These are phyloP conservation scores for Ephialtes manifestator DNA, from an alignment of 2,888 invertebrate genomes.

Conservation along the genomic window DNA sequence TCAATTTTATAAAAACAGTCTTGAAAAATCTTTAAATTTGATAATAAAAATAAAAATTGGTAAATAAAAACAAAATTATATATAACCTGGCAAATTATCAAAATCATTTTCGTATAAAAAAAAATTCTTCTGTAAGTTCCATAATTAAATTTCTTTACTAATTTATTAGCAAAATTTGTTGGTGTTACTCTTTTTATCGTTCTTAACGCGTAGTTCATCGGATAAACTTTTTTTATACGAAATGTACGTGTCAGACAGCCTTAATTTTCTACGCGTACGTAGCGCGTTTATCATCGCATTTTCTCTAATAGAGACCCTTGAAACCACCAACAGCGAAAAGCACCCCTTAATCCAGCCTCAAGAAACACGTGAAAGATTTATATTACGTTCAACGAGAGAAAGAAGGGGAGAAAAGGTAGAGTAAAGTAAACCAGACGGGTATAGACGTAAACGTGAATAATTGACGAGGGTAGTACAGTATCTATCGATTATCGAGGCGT, in stretches of 20 bases:
- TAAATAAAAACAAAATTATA: too few relatives aligned
- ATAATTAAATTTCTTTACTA: not conserved
- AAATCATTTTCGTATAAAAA: too few relatives aligned
- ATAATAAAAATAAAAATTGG: too few relatives aligned
- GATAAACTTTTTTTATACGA: not conserved
- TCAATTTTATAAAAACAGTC: too few relatives aligned
- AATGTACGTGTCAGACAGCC: not conserved
- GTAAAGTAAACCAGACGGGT: slow-evolving; percentile 43
- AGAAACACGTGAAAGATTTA: slow-evolving; percentile 12
- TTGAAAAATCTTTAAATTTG: too few relatives aligned
- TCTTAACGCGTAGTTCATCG: not conserved
- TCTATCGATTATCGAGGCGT: slow-evolving; percentile 58
- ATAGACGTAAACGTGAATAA: slow-evolving; percentile 50
- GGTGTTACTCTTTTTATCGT: not conserved
- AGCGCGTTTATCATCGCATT: slow-evolving; percentile 18
- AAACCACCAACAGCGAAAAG: slow-evolving; percentile 17
- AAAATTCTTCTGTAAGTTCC: not conserved
- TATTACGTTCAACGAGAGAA: slow-evolving; percentile 16
- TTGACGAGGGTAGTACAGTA: slow-evolving; percentile 59
- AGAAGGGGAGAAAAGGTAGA: slow-evolving; percentile 4
- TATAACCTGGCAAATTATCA: too few relatives aligned
- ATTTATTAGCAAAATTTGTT: not conserved
- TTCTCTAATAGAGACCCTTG: slow-evolving; percentile 25
- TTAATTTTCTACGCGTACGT: not conserved
- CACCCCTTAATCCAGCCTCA: not conserved